Evolutionary conservation across 1,140 invertebrate genomes (phyloP).

Genomic region (Mactra quadrangularis): DNA sequence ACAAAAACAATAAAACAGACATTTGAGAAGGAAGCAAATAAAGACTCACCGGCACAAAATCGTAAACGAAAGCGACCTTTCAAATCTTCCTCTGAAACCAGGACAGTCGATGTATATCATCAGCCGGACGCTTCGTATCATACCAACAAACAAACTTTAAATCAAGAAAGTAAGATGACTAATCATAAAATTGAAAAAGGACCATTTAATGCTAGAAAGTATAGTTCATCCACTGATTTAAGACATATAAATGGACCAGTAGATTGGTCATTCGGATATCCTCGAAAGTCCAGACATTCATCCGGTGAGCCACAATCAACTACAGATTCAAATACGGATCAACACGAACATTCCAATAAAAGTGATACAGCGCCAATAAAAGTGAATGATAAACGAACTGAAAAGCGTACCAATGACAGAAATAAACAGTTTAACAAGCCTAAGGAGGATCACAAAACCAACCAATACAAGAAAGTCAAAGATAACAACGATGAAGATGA

Average conservation of each 20-base stretch:
- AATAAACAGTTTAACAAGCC: background rate
- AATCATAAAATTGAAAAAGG: background rate
- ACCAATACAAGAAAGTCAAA: too few species aligned
- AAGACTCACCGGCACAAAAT: too few species aligned
- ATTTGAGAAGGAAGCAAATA: too few species aligned
- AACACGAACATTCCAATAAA: too few species aligned
- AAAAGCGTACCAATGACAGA: background rate
- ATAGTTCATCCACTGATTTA: constrained; percentile 26
- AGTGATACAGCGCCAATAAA: too few species aligned
- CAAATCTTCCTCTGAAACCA: too few species aligned
- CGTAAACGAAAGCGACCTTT: too few species aligned
- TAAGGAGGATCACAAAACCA: background rate
- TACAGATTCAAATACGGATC: too few species aligned
- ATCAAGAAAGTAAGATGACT: background rate
- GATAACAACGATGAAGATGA: background rate
- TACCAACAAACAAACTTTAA: background rate
- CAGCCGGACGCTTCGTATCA: too few species aligned
- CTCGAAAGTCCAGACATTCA: constrained; percentile 35
- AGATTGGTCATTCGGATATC: constrained; percentile 59
- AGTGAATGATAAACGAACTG: too few species aligned
- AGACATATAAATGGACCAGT: background rate
- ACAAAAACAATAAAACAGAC: too few species aligned
- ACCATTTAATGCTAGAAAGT: background rate
- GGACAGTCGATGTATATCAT: too few species aligned
- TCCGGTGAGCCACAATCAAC: background rate